Evolutionary conservation across 2,113 vertebrate genomes (phyloP).

Genomic region (Climacteris rufus): DNA sequence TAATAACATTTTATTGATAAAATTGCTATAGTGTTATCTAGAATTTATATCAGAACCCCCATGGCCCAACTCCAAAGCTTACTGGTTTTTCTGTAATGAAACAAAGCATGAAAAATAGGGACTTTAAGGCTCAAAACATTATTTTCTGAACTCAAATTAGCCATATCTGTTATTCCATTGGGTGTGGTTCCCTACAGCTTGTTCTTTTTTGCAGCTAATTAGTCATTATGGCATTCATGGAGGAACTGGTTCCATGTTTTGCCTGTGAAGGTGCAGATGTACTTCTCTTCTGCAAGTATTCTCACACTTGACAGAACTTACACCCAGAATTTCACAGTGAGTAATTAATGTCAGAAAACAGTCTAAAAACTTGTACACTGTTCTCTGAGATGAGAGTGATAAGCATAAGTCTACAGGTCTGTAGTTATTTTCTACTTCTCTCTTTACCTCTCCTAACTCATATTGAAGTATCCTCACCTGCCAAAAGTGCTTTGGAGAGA

Average conservation of each 20-base stretch:
- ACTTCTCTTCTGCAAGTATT: neutral
- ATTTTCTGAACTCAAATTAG: neutral
- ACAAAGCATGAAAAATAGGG: neutral
- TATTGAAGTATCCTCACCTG: neutral
- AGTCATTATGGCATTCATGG: neutral
- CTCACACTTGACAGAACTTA: neutral
- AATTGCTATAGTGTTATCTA: neutral
- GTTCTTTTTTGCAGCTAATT: neutral
- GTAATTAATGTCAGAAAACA: neutral
- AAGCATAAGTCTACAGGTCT: neutral
- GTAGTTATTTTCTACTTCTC: neutral
- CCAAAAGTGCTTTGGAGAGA: neutral
- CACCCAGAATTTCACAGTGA: rapidly evolving
- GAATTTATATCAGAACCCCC: neutral
- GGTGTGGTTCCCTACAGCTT: neutral
- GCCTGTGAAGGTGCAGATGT: neutral
- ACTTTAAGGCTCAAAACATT: neutral
- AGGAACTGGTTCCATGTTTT: neutral
- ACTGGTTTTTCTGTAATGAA: neutral
- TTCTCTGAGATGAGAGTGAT: neutral
- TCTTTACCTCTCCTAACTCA: neutral
- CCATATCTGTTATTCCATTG: neutral
- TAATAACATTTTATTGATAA: neutral
- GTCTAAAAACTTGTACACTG: neutral
- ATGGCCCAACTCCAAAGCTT: neutral